These are phyloP conservation scores for Leptarthrus brevirostris DNA, from an alignment of 2,888 invertebrate genomes.

Conservation along the genomic window DNA sequence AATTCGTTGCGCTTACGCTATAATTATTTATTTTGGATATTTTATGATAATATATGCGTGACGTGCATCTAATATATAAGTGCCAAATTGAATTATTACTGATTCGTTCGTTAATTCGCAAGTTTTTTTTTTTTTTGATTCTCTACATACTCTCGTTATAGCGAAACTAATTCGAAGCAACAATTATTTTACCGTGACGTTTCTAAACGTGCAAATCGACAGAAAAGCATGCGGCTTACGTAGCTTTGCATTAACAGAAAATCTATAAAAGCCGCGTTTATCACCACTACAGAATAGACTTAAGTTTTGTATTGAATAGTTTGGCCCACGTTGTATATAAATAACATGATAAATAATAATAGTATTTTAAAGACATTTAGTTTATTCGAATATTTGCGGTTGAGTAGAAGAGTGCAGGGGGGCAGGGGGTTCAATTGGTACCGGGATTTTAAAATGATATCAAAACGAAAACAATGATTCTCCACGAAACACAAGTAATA, in stretches of 20 bases:
- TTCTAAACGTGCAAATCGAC: background rate
- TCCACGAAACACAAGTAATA: constrained; percentile 26
- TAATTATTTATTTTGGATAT: constrained; percentile 30
- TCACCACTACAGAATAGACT: constrained; percentile 28
- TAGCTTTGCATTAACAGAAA: background rate
- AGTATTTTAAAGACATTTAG: too few relatives aligned
- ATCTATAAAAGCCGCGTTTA: background rate
- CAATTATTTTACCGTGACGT: too few relatives aligned
- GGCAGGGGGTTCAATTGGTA: too few relatives aligned
- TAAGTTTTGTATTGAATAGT: constrained; percentile 16
- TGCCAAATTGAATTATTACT: constrained; percentile 16
- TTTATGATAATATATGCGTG: constrained; percentile 32
- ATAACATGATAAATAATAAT: too few relatives aligned
- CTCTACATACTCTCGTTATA: constrained; percentile 2
- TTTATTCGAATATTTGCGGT: too few relatives aligned
- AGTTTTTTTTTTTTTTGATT: too few relatives aligned
- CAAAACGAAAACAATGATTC: constrained; percentile 24
- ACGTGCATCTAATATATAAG: constrained; percentile 39
- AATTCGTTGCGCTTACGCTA: constrained; percentile 42
- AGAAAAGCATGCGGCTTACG: background rate
- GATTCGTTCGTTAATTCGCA: too few relatives aligned
- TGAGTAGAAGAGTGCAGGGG: too few relatives aligned
- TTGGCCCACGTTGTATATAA: constrained; percentile 24
- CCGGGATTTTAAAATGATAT: too few relatives aligned
- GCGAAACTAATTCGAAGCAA: too few relatives aligned